Conservation (phyloP, 2,888 invertebrate genomes). For the Mythimna albipuncta region DNA sequence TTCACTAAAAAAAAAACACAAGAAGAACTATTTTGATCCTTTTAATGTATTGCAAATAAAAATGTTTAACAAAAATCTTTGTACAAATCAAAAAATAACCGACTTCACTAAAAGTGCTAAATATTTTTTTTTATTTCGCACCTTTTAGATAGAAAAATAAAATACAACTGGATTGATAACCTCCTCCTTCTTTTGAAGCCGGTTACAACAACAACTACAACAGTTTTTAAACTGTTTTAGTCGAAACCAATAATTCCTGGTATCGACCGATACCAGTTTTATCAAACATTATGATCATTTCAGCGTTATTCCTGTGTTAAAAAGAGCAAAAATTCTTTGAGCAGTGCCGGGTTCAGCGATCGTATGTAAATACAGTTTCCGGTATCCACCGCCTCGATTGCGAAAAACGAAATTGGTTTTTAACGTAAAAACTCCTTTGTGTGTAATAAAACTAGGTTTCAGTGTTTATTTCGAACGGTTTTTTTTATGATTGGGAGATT, state of each 20-base stretch:
- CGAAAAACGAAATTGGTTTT: conserved; percentile 59
- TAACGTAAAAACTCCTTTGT: conserved; percentile 55
- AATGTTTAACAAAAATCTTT: too few relatives aligned
- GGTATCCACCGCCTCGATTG: conserved; percentile 32
- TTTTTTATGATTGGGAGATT: conserved; percentile 37
- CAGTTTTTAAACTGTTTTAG: not conserved
- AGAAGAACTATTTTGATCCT: too few relatives aligned
- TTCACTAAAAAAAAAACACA: too few relatives aligned
- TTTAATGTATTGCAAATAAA: too few relatives aligned
- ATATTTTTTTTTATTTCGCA: too few relatives aligned
- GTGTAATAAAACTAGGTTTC: conserved; percentile 45
- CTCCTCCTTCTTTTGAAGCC: too few relatives aligned
- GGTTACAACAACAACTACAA: too few relatives aligned
- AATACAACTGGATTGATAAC: too few relatives aligned
- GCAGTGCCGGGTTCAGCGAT: conserved; percentile 46
- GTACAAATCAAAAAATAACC: too few relatives aligned
- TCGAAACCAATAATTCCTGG: conserved; percentile 32
- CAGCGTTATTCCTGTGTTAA: conserved; percentile 38
- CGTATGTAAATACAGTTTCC: conserved; percentile 64
- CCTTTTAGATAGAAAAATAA: too few relatives aligned
- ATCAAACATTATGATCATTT: conserved; percentile 26
- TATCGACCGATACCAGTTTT: conserved; percentile 30
- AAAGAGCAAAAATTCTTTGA: conserved; percentile 58
- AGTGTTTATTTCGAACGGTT: conserved; percentile 24
- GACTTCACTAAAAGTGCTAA: too few relatives aligned